Evolutionary conservation across 30 jellyfish, hydroid and myxozoan genomes (phyloP).

Genomic region (Cassiopea xamachana): DNA sequence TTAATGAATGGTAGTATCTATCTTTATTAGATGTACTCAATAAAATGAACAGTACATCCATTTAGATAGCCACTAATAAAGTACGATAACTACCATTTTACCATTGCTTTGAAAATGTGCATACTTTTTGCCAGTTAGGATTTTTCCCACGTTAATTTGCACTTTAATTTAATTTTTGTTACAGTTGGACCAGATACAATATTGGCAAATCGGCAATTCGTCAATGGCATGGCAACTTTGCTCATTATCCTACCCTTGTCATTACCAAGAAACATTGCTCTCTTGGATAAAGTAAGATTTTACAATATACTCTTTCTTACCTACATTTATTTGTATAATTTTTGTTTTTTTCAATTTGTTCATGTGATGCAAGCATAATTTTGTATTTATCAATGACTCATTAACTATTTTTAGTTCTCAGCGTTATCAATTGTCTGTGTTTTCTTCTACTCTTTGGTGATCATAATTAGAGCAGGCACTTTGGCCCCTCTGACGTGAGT

Average conservation of each 20-base stretch:
- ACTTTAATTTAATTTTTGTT: background rate
- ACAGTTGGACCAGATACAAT: conserved; percentile 77
- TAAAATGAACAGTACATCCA: no score
- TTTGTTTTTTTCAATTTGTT: background rate
- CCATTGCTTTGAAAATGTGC: background rate
- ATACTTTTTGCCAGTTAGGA: background rate
- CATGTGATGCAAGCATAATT: background rate
- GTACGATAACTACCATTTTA: no score
- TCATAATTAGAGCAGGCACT: conserved; percentile 79
- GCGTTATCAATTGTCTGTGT: conserved; percentile 78
- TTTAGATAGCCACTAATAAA: no score
- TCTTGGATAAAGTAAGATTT: conserved; percentile 56
- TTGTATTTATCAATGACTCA: background rate
- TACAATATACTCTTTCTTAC: background rate
- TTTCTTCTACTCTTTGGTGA: conserved; percentile 71
- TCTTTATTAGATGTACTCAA: no score
- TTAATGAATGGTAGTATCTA: no score
- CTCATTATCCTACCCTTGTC: conserved; percentile 66
- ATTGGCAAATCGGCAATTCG: conserved; percentile 69
- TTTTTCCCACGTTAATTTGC: background rate
- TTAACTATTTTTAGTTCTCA: conserved; percentile 39
- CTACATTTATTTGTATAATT: background rate
- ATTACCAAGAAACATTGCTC: conserved; percentile 75
- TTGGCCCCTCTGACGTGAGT: conserved; percentile 68
- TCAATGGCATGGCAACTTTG: conserved; percentile 81